Base-by-base conservation (phyloP, 1,140 invertebrate species). In the Papilio xuthus region DNA sequence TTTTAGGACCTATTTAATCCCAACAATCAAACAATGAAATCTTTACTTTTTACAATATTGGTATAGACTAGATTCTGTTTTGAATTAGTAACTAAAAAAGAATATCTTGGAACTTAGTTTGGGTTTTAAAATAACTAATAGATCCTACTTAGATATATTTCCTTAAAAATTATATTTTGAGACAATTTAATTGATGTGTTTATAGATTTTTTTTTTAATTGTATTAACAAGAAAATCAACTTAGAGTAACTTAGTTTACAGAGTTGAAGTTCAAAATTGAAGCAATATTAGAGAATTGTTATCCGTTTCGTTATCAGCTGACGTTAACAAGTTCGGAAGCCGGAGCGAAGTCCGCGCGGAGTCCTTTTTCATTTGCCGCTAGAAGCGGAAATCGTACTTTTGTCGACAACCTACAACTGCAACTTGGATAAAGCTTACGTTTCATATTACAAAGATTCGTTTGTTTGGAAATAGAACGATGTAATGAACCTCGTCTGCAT, bases 261-360 rank as follows among this genome's bases (percentile, higher is more conserved):
- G 50, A 56, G 50, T 56, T 56, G n/a, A n/a, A 56, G 50, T 23
- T 56, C 8, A 56, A 56, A 56, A 56, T 56, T n/a, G 50, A 20
- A 23, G n/a, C n/a, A 56, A 56, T 20, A 56, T 7, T 20, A 7
- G 50, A 56, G 50, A 56, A 56, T 56, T 56, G n/a, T 56, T 56
- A 56, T 53, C 50, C 50, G 50, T 53, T 8, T 15, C n/a, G 50
- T 20, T 53, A 53, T 56, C 50, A 20, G n/a, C 50, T 56, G 50
- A 56, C 50, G 50, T 56, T 56, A 56, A 56, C 50, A 56, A 56
- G n/a, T 56, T 20, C n/a, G n/a, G 50, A 56, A 56, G 50, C 50
- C 20, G n/a, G n/a, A 56, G 50, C 50, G 7, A 4, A 47, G 32
- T 37, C 44, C 6, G 44, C 44, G 2, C 32, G 4, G 32, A 37